Evolutionary conservation across 2,888 invertebrate species (phyloP).

Genomic region (Cyclophora albipunctata): DNA sequence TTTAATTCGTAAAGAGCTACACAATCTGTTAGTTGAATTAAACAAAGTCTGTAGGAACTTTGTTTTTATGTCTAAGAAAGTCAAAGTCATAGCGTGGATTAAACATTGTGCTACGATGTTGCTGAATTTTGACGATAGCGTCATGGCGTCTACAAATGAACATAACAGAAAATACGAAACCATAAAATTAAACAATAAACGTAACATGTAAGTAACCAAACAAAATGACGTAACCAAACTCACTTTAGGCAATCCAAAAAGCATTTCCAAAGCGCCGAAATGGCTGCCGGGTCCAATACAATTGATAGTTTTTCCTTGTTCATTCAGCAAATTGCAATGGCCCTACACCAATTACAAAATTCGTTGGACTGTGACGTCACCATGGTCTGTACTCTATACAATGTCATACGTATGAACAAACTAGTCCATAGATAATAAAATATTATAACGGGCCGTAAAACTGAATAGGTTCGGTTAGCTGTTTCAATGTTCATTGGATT

Average conservation of each 20-base stretch:
- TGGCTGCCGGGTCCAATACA: slow-evolving; percentile 50
- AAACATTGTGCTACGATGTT: too few relatives aligned
- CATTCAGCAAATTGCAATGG: slow-evolving; percentile 52
- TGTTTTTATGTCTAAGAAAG: too few relatives aligned
- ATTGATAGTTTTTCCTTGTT: slow-evolving; percentile 38
- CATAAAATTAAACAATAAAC: too few relatives aligned
- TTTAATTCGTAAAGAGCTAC: too few relatives aligned
- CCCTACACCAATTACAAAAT: slow-evolving; percentile 34
- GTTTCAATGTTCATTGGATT: too few relatives aligned
- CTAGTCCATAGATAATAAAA: background rate
- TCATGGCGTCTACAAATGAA: too few relatives aligned
- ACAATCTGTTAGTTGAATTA: too few relatives aligned
- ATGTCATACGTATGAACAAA: background rate
- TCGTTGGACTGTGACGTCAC: background rate
- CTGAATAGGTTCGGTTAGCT: background rate
- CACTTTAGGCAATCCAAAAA: slow-evolving; percentile 66
- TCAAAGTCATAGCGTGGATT: too few relatives aligned
- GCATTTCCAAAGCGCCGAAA: slow-evolving; percentile 65
- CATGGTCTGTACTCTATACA: background rate
- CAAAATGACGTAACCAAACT: slow-evolving; percentile 3
- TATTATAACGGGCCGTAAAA: background rate
- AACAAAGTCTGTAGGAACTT: too few relatives aligned
- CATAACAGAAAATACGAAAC: too few relatives aligned
- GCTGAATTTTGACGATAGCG: too few relatives aligned
- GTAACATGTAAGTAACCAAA: too few relatives aligned